Conservation (phyloP, 2,113 vertebrate genomes). For the Bagarius yarrelli region DNA sequence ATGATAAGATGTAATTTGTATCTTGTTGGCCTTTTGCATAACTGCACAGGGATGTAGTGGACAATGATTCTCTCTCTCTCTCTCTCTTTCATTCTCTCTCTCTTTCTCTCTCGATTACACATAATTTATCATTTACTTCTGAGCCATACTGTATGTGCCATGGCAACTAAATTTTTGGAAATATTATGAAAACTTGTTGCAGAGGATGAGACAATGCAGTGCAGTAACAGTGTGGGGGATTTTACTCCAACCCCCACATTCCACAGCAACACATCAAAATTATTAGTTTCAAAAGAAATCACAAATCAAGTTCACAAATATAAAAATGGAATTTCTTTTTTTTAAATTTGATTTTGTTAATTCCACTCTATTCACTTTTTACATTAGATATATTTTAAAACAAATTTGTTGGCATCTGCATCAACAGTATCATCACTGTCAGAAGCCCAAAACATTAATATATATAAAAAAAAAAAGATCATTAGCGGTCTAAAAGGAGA, state of each 20-base stretch:
- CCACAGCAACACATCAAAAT: conserved; percentile 1
- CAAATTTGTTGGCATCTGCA: not conserved
- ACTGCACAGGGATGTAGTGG: conserved; percentile 19
- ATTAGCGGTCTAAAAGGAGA: not conserved
- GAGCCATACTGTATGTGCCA: conserved; percentile 19
- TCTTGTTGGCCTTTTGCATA: conserved; percentile 37
- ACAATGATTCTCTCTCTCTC: conserved; percentile 10
- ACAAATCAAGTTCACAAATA: no score
- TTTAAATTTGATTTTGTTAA: no score
- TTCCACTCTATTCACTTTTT: not conserved
- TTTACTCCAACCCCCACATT: conserved; percentile 12
- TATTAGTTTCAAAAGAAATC: conserved; percentile 5
- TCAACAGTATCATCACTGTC: not conserved
- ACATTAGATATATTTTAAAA: conserved; percentile 5
- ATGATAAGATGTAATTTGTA: no score
- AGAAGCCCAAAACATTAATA: not conserved
- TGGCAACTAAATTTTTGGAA: conserved; percentile 37
- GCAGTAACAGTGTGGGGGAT: conserved; percentile 5
- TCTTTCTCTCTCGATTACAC: conserved; percentile 48
- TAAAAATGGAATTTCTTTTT: no score
- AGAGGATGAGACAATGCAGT: conserved; percentile 18
- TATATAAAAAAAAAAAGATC: not conserved
- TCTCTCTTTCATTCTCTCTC: conserved; percentile 13
- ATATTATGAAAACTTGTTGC: conserved; percentile 24
- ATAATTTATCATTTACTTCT: conserved; percentile 39